Evolutionary conservation across 2,113 vertebrate genomes (phyloP).

Genomic region (Petaurus breviceps): DNA sequence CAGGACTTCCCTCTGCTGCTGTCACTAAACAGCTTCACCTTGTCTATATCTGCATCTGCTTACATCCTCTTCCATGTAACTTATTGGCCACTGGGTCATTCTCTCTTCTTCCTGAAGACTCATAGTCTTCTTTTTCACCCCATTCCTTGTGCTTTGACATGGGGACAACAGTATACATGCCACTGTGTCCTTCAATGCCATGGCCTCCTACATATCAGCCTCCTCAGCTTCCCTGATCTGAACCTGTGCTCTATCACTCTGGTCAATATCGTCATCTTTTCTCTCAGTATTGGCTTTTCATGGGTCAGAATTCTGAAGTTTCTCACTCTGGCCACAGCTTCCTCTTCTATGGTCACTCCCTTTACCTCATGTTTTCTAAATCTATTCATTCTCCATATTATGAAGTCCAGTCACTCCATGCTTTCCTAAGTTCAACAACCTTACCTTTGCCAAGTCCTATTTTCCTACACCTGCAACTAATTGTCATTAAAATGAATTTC

Average conservation of each 20-base stretch:
- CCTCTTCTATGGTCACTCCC: not conserved
- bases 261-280: not conserved
- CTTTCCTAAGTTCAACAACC: not conserved
- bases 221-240: not conserved
- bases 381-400: not conserved
- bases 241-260: not conserved
- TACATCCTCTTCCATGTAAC: not conserved
- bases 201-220: no score
- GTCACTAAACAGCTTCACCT: not conserved
- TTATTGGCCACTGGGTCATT: not conserved
- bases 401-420: not conserved
- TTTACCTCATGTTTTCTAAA: not conserved
- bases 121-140: not conserved
- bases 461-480: not conserved
- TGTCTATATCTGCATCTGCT: not conserved
- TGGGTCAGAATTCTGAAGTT: not conserved
- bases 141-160: not conserved
- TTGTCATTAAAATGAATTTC: not conserved
- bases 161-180: not conserved
- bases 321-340: not conserved
- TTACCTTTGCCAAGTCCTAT: not conserved
- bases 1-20: not conserved
- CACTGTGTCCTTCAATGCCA: not conserved
- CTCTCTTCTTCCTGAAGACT: not conserved
- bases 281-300: not conserved